phyloP scores from a whole-genome alignment of 2,797 vertebrate genomes.

The Acropternis orthonyx region DNA sequence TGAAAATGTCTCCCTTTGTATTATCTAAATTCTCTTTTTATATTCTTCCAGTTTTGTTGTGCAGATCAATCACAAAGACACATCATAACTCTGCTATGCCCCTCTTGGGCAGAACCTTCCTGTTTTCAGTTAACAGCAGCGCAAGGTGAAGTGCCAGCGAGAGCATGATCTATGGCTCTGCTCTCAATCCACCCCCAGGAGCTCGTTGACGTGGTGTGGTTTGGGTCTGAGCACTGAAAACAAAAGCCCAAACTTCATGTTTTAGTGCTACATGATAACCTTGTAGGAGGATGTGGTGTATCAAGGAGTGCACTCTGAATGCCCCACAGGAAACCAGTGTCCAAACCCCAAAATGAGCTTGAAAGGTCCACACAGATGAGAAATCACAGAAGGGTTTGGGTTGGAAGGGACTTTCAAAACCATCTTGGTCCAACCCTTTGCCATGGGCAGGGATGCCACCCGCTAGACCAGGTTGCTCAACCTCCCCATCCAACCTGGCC shows the following conservation, averaged over 20 bases:
- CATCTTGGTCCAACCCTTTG: neutral
- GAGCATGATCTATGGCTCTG: neutral
- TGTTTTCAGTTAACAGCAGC: neutral
- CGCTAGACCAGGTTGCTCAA: neutral
- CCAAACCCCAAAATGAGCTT: neutral
- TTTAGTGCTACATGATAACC: neutral
- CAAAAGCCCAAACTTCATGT: neutral
- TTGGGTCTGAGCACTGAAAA: neutral
- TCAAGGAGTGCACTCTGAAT: slow-evolving; percentile 1
- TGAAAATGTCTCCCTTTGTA: neutral
- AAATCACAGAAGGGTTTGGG: neutral
- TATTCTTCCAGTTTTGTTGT: neutral
- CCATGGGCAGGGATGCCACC: neutral
- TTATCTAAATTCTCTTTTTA: neutral
- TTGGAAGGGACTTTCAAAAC: neutral
- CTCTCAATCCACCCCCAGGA: neutral
- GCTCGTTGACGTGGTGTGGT: neutral
- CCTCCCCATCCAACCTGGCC: neutral
- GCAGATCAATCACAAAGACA: neutral
- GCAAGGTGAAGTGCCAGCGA: neutral
- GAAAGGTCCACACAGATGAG: neutral
- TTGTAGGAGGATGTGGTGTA: neutral
- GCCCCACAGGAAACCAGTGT: neutral
- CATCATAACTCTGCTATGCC: neutral
- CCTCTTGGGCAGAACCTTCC: neutral